phyloP scores from a whole-genome alignment of 2,797 vertebrate species.

The Telmatherina bonti region DNA sequence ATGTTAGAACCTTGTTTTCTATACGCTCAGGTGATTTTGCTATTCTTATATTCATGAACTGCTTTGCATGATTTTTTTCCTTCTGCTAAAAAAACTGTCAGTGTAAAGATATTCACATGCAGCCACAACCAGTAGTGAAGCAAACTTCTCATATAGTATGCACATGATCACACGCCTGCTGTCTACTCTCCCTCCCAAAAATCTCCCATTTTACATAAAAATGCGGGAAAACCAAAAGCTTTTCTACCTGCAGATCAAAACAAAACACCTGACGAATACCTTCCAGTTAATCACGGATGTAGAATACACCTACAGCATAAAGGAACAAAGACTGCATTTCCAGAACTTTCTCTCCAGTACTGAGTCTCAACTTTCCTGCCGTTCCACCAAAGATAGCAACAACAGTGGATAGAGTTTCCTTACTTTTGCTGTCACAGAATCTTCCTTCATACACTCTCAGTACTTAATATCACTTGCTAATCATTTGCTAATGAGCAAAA shows the following conservation, averaged over 20 bases:
- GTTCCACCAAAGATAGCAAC: slow-evolving; percentile 19
- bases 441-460: slow-evolving; percentile 9
- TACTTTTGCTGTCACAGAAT: slow-evolving; percentile 6
- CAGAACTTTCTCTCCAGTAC: slow-evolving; percentile 22
- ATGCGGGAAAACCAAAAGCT: slow-evolving; percentile 32
- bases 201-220: slow-evolving; percentile 11
- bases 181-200: slow-evolving; percentile 17
- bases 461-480: slow-evolving; percentile 11
- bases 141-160: slow-evolving; percentile 24
- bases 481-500: slow-evolving; percentile 34
- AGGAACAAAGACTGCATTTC: slow-evolving; percentile 20
- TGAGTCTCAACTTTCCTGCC: slow-evolving; percentile 36
- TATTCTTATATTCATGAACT: slow-evolving; percentile 50
- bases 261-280: slow-evolving; percentile 24
- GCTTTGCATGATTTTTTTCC: slow-evolving; percentile 24
- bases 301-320: background rate
- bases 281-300: slow-evolving; percentile 20
- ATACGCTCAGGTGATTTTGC: slow-evolving; percentile 14
- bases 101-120: slow-evolving; percentile 24
- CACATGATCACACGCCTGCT: slow-evolving; percentile 23
- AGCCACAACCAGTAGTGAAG: slow-evolving; percentile 34
- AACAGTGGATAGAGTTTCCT: slow-evolving; percentile 10
- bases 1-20: slow-evolving; percentile 29
- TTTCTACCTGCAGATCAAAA: slow-evolving; percentile 36
- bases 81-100: slow-evolving; percentile 14